Base-by-base conservation (phyloP, 2,113 vertebrate genomes). In the Leptosomus discolor region DNA sequence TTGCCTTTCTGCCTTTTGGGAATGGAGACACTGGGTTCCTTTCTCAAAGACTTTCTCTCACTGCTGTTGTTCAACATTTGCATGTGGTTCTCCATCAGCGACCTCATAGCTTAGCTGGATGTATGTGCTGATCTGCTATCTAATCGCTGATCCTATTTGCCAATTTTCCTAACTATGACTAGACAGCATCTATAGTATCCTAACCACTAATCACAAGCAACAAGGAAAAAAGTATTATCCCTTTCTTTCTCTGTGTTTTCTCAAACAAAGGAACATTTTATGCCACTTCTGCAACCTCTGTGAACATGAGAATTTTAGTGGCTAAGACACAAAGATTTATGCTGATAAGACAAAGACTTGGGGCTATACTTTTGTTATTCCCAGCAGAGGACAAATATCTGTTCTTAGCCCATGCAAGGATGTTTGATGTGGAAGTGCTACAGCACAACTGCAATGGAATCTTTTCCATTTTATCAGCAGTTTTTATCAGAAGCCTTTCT, bases 391-490 rank as follows among this genome's bases (percentile, higher is more conserved):
- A 29, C 4, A 3, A 54, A 84, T 41, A 26, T 65, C 29, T 91
- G 32, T 67, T 89, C 73, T 81, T 80, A 91, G 68, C 56, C 54
- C 41, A 8, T 71, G 53, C 80, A 91, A 78, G 24, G 43, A 32
- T 39, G 56, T 94, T 94, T 94, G 83, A 91, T 81, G 76, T 78
- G 18, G 19, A 96, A 91, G 50, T 77, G 36, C 36, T 81, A 81
- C 51, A 89, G 50, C 63, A 89, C 18, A 60, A 77, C 46, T 86
- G 67, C 76, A 80, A 24, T 63, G 51, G 76, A 75, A 67, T 95
- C 32, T 91, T 96, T 94, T 95, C 41, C 23, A 67, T 84, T 87
- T 91, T 95, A 92, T 92, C 89, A 92, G 51, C 76, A 75, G 27
- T 75, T 94, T 95, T 89, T 81, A 89, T 91, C 84, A 94, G 83